Base-by-base conservation (phyloP, 2,888 invertebrate species). In the Rugalucina vietnamica region DNA sequence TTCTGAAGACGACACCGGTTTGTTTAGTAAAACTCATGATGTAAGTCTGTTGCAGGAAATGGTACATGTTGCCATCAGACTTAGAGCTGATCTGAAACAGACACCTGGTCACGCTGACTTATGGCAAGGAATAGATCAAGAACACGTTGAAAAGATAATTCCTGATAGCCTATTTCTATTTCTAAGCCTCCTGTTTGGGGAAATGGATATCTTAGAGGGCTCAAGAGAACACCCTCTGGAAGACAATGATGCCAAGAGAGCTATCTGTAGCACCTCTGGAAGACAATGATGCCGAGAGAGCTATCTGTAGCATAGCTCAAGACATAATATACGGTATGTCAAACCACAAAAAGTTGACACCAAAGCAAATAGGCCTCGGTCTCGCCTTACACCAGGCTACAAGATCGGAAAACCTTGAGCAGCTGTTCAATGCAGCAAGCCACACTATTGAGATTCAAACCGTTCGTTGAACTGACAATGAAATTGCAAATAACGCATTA, bases 281-380 rank as follows among this genome's bases (percentile, higher is more conserved):
- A n/a, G n/a, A n/a, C n/a, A n/a, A n/a, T n/a, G n/a, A n/a, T n/a
- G n/a, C n/a, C n/a, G n/a, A 29, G 29, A 14, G 29, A 32, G 32
- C 29, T 4, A 29, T 29, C 8, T 69, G 27, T 10, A 69, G 32
- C 32, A 21, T 69, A 29, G 69, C 69, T 10, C 32, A 29, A 69
- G 78, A 78, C 29, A 71, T 78, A 5, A 71, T 78, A 10, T 78
- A 71, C 32, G 71, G 37, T 37, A 71, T 65, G 12, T 78, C 78
- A 27, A 39, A 71, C 14, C 27, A 39, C 24, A 78, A 69, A n/a
- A 78, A 70, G 34, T 49, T 78, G 24, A 78, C 78, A 18, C 78
- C 78, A 32, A 78, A 71, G 71, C 78, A 78, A 27, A 36, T 78
- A n/a, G 78, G 78, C 27, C 50, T n/a, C 4, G 78, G 70, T 18